A percentile compares a stretch with the other conserved stretches of the same genome.
phyloP scores from a whole-genome alignment of 2,888 invertebrate species.

The Scaptomyza polygonia region DNA sequence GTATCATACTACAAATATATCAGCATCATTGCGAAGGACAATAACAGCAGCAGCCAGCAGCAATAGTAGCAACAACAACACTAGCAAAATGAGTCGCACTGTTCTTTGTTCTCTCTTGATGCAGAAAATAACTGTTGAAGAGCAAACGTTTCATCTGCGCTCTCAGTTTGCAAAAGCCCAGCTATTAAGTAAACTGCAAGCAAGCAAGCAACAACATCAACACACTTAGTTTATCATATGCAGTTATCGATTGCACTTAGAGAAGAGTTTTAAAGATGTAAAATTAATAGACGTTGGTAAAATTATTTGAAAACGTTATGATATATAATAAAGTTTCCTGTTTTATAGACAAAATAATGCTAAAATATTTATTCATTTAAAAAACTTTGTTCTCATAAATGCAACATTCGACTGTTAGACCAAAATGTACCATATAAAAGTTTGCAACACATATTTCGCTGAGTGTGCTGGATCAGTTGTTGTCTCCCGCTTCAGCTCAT shows the following conservation, averaged over 20 bases:
- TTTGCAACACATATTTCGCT: neutral
- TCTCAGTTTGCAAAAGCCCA: slow-evolving; percentile 1
- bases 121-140: slow-evolving; percentile 6
- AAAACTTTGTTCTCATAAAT: neutral
- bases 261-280: neutral
- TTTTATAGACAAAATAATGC: too few relatives aligned
- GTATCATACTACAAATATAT: slow-evolving; percentile 25
- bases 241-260: slow-evolving; percentile 28
- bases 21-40: slow-evolving; percentile 31
- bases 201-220: neutral
- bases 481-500: neutral
- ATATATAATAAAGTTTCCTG: too few relatives aligned
- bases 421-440: too few relatives aligned
- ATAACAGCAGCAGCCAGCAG: neutral
- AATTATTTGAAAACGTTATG: too few relatives aligned
- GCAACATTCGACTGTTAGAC: too few relatives aligned
- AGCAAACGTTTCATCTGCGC: slow-evolving; percentile 13
- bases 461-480: slow-evolving; percentile 11
- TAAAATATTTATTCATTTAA: too few relatives aligned
- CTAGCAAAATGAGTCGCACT: slow-evolving; percentile 60
- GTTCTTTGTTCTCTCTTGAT: slow-evolving; percentile 16
- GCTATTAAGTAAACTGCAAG: too few relatives aligned
- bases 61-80: neutral
- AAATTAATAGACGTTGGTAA: neutral
- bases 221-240: slow-evolving; percentile 34